phyloP scores from a whole-genome alignment of 2,888 invertebrate species.

The Dicyrtoma fusca region DNA sequence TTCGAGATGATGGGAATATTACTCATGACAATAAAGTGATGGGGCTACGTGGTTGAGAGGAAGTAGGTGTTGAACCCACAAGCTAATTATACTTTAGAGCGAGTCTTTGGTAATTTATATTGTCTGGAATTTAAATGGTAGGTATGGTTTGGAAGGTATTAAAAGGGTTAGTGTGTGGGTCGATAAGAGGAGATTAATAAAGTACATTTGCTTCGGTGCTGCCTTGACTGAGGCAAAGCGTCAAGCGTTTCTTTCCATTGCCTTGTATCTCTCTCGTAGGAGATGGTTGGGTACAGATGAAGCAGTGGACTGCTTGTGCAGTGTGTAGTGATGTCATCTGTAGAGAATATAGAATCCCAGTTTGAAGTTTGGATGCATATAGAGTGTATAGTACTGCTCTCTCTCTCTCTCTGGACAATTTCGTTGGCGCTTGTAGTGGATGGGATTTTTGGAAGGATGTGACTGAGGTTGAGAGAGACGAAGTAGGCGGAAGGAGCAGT shows the following conservation, averaged over 20 bases:
- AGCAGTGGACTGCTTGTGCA: no score
- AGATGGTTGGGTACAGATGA: no score
- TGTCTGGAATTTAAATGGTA: conserved; percentile 19
- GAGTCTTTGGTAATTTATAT: conserved; percentile 23
- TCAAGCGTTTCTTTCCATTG: no score
- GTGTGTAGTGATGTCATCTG: neutral
- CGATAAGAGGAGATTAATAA: conserved; percentile 19
- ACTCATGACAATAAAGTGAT: conserved; percentile 6
- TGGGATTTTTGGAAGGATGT: conserved; percentile 1
- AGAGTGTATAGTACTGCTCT: no score
- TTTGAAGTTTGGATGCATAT: no score
- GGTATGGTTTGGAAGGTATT: neutral
- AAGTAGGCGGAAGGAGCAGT: conserved; percentile 20
- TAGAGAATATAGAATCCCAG: neutral
- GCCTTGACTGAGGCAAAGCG: no score
- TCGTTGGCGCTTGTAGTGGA: no score
- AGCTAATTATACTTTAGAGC: conserved; percentile 22
- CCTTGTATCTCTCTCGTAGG: no score
- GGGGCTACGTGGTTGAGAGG: conserved; percentile 7
- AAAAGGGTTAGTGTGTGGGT: conserved; percentile 16
- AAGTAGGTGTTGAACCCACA: conserved; percentile 23
- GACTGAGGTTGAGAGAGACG: conserved; percentile 18
- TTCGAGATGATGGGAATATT: conserved; percentile 4
- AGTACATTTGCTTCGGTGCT: conserved; percentile 5
- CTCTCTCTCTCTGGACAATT: no score